Conservation (phyloP, 2,888 invertebrate genomes). For the Agrochola lychnidis region DNA sequence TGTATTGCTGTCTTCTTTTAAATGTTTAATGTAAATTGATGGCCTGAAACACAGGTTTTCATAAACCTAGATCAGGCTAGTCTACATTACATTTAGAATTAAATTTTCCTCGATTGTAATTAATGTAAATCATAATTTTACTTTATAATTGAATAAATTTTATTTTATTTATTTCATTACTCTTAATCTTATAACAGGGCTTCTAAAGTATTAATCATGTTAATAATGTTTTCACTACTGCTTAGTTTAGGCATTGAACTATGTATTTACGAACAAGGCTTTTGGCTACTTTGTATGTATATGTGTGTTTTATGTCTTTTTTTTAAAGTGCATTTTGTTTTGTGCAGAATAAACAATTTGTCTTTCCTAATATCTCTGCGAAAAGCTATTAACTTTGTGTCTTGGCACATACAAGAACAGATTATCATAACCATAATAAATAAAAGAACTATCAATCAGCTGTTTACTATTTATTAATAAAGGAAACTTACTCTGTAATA, state of each 20-base stretch:
- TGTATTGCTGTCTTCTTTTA: too few species aligned
- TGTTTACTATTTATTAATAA: neutral
- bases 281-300: neutral
- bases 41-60: too few species aligned
- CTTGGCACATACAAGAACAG: neutral
- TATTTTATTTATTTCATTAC: neutral
- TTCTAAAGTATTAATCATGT: neutral
- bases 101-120: too few species aligned
- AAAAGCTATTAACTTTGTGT: neutral
- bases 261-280: neutral
- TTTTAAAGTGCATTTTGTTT: neutral
- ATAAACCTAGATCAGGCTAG: too few species aligned
- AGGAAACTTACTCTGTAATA: conserved; percentile 79
- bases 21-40: too few species aligned
- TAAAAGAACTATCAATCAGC: neutral
- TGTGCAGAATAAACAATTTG: neutral
- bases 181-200: neutral
- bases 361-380: neutral
- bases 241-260: neutral
- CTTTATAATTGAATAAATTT: too few species aligned
- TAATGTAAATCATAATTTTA: too few species aligned
- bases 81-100: too few species aligned
- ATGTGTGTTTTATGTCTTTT: neutral
- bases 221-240: neutral
- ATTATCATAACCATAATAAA: neutral